Evolutionary conservation across 2,888 invertebrate species (phyloP).

Genomic region (Pantelozetes paolii): DNA sequence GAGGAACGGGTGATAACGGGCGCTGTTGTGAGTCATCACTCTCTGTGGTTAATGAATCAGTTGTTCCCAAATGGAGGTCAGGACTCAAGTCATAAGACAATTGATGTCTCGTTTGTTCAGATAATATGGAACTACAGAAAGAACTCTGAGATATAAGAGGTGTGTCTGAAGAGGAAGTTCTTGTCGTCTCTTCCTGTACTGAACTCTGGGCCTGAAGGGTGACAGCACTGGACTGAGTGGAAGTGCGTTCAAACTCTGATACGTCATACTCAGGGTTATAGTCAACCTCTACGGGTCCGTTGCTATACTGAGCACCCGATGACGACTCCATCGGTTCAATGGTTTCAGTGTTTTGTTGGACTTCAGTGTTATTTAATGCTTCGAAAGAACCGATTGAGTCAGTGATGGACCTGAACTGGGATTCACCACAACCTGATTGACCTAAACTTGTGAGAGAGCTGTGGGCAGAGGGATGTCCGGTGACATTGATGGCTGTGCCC

Average conservation of each 20-base stretch:
- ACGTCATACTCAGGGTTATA: conserved; percentile 57
- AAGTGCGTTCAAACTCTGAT: conserved; percentile 48
- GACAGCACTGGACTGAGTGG: background rate
- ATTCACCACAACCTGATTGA: conserved; percentile 9
- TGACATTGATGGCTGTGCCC: conserved; percentile 46
- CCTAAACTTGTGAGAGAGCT: conserved; percentile 12
- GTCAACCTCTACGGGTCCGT: conserved; percentile 58
- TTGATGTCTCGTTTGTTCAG: conserved; percentile 40
- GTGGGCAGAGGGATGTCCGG: conserved; percentile 16
- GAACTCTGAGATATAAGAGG: conserved; percentile 37
- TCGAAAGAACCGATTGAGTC: conserved; percentile 22
- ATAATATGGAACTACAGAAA: conserved; percentile 25
- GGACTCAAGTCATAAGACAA: conserved; percentile 41
- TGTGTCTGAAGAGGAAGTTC: conserved; percentile 25
- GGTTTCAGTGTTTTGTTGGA: background rate
- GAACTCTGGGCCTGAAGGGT: background rate
- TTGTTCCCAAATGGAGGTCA: conserved; percentile 26
- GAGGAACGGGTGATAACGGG: conserved; percentile 38
- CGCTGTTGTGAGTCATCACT: conserved; percentile 38
- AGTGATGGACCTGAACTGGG: background rate
- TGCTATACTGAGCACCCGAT: conserved; percentile 46
- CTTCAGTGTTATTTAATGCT: background rate
- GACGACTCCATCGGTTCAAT: background rate
- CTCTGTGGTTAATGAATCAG: conserved; percentile 34
- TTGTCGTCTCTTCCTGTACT: conserved; percentile 4